phyloP scores from a whole-genome alignment of 2,888 invertebrate genomes.

The Perizoma affinitatum region DNA sequence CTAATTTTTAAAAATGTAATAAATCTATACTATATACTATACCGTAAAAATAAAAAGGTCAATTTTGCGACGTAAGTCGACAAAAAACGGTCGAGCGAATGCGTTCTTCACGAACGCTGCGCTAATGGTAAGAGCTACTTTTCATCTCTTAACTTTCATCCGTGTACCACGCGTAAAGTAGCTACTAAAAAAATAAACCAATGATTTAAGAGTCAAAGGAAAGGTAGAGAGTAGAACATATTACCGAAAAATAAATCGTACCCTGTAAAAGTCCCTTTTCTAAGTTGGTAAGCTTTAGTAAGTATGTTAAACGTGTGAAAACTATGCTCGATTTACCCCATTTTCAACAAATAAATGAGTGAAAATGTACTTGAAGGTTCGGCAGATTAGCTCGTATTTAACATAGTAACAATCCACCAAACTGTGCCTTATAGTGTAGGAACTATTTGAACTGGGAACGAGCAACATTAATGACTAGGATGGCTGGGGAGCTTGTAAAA shows the following conservation, averaged over 20 bases:
- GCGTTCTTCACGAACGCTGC: too few species aligned
- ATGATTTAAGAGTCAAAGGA: too few species aligned
- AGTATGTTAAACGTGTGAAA: constrained; percentile 43
- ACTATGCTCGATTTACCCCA: constrained; percentile 42
- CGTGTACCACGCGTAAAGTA: too few species aligned
- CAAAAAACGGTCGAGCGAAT: too few species aligned
- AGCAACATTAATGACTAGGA: constrained; percentile 5
- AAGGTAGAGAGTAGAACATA: too few species aligned
- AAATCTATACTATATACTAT: too few species aligned
- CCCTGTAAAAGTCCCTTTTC: constrained; percentile 26
- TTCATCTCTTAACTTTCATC: too few species aligned
- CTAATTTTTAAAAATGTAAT: too few species aligned
- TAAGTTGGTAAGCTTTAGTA: constrained; percentile 37
- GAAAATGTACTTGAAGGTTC: constrained; percentile 21
- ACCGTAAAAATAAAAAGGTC: too few species aligned
- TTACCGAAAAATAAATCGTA: constrained; percentile 7
- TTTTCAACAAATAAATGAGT: constrained; percentile 40
- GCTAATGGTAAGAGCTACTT: too few species aligned
- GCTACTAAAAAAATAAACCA: too few species aligned
- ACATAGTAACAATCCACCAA: constrained; percentile 6
- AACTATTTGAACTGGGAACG: constrained; percentile 7
- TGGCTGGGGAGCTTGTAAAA: constrained; percentile 9
- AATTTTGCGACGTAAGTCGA: too few species aligned
- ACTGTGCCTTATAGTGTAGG: constrained; percentile 7
- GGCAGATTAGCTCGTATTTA: constrained; percentile 32